phyloP scores from a whole-genome alignment of 1,140 invertebrate genomes.

The Caerostris extrusa region DNA sequence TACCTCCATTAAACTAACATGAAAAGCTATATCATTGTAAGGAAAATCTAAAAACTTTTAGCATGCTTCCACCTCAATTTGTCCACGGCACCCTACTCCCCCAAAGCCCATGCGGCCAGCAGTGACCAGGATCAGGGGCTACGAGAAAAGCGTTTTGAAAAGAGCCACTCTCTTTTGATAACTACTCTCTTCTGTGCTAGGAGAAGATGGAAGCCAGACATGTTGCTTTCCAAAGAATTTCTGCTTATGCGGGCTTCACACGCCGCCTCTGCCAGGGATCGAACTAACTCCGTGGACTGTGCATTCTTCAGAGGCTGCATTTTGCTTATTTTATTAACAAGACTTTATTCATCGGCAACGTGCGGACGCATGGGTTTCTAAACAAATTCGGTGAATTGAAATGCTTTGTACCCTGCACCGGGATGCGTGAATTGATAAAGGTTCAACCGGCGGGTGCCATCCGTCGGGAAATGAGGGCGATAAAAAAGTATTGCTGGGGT shows the following conservation, averaged over 20 bases:
- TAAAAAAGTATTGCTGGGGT: no score
- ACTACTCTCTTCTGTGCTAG: background rate
- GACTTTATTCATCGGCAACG: background rate
- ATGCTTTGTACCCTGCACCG: no score
- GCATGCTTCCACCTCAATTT: background rate
- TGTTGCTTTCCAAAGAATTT: slow-evolving; percentile 38
- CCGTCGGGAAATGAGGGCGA: no score
- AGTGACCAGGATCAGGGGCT: slow-evolving; percentile 9
- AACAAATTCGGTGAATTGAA: no score
- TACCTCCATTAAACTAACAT: no score
- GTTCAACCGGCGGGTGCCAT: no score
- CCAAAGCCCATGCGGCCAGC: background rate
- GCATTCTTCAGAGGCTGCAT: background rate
- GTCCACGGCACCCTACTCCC: background rate
- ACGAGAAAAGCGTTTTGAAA: background rate
- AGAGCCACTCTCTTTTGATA: background rate
- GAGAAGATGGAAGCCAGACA: background rate
- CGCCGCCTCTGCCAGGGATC: background rate
- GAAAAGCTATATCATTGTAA: no score
- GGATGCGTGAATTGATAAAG: no score
- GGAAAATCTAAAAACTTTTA: no score
- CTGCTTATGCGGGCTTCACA: background rate
- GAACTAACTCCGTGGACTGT: background rate
- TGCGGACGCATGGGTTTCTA: background rate
- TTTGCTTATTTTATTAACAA: background rate